Evolutionary conservation across 2,888 invertebrate species (phyloP).

Genomic region (Meiosimyza platycephala): DNA sequence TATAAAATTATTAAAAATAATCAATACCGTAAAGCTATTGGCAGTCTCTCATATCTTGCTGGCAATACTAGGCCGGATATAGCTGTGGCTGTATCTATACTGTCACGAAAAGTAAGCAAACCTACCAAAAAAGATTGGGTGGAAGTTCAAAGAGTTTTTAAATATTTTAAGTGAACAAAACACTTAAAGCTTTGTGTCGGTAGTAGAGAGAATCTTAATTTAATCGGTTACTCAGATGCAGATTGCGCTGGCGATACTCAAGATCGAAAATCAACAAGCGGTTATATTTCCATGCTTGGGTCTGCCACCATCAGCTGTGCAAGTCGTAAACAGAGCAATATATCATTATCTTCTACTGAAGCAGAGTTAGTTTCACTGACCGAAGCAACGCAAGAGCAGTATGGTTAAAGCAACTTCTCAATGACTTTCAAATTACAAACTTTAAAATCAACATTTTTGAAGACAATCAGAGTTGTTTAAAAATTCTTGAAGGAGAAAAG

Average conservation of each 20-base stretch:
- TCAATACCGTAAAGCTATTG: not conserved
- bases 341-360: not conserved
- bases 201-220: not conserved
- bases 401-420: not conserved
- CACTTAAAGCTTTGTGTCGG: constrained; percentile 5
- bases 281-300: constrained; percentile 13
- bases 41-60: constrained; percentile 21
- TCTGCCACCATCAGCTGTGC: constrained; percentile 15
- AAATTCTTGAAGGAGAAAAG: not conserved
- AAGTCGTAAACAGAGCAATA: constrained; percentile 1
- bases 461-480: constrained; percentile 7
- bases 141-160: constrained; percentile 10
- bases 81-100: constrained; percentile 16
- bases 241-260: constrained; percentile 29
- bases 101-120: constrained; percentile 22
- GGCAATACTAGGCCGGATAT: constrained; percentile 30
- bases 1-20: not conserved
- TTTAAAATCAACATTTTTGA: not conserved
- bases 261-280: constrained; percentile 24
- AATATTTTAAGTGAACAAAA: constrained; percentile 17
- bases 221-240: constrained; percentile 16
- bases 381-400: constrained; percentile 16
- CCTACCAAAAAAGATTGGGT: constrained; percentile 14
- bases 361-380: constrained; percentile 13
- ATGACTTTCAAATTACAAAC: constrained; percentile 14